Evolutionary conservation across 2,888 invertebrate genomes (phyloP).

Genomic region (Cataglyphis rosenhaueri): DNA sequence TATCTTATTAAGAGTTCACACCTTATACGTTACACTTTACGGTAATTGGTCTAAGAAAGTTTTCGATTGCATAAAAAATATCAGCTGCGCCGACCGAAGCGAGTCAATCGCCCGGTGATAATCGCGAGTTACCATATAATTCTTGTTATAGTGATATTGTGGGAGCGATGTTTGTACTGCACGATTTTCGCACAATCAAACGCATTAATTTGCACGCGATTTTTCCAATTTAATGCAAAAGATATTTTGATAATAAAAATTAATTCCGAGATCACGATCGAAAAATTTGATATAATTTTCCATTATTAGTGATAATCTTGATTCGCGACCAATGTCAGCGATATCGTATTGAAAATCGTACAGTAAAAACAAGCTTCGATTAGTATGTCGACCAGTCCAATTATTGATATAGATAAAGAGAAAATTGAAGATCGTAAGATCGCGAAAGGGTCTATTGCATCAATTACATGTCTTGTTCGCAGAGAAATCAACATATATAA

Average conservation of each 20-base stretch:
- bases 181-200: conserved; percentile 20
- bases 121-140: conserved; percentile 33
- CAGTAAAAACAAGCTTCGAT: conserved; percentile 27
- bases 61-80: conserved; percentile 70
- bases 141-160: conserved; percentile 18
- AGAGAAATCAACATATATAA: neutral
- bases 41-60: conserved; percentile 75
- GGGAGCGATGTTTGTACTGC: neutral
- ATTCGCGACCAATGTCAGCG: neutral
- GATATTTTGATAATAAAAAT: conserved; percentile 5
- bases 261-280: no score
- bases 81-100: conserved; percentile 30
- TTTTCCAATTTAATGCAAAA: neutral
- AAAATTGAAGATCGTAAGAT: conserved; percentile 33
- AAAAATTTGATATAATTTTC: conserved; percentile 4
- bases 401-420: conserved; percentile 19
- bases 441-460: conserved; percentile 3
- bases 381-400: conserved; percentile 12
- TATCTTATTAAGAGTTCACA: conserved; percentile 43
- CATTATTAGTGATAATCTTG: neutral
- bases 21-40: conserved; percentile 59
- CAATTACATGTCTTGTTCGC: neutral
- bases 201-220: neutral
- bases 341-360: conserved; percentile 23
- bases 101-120: conserved; percentile 42